These are phyloP conservation scores for Lordiphosa stackelbergi DNA, from an alignment of 1,140 invertebrate species.

Conservation along the genomic window DNA sequence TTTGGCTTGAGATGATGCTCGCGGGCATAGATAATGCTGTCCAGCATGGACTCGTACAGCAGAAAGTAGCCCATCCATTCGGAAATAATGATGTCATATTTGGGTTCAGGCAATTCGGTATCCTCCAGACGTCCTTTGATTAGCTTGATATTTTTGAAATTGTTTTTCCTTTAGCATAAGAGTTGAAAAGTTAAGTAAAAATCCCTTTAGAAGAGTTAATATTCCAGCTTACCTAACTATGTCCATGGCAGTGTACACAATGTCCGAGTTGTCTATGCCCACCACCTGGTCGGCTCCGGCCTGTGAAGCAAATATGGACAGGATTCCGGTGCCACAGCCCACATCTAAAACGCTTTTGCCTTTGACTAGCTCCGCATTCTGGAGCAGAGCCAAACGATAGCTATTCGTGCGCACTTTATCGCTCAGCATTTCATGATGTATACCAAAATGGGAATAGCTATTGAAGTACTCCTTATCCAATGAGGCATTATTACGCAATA, in stretches of 20 bases:
- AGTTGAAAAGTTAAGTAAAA: not conserved
- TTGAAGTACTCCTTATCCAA: constrained; percentile 92
- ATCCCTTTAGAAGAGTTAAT: not conserved
- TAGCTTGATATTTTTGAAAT: constrained; percentile 81
- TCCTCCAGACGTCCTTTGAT: constrained; percentile 93
- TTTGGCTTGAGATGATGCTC: constrained; percentile 88
- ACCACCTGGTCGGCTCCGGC: constrained; percentile 94
- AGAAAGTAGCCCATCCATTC: constrained; percentile 99
- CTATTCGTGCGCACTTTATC: constrained; percentile 91
- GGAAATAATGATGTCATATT: constrained; percentile 97
- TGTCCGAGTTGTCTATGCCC: constrained; percentile 93
- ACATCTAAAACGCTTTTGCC: constrained; percentile 94
- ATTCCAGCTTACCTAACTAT: constrained; percentile 80
- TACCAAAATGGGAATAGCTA: constrained; percentile 97
- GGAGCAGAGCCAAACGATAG: constrained; percentile 94
- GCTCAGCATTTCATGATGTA: constrained; percentile 96
- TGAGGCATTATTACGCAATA: constrained; percentile 63
- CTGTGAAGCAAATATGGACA: constrained; percentile 96
- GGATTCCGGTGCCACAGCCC: constrained; percentile 95
- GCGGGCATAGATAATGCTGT: constrained; percentile 93
- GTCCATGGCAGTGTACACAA: constrained; percentile 89
- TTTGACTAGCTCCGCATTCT: constrained; percentile 84
- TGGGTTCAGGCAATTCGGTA: constrained; percentile 85
- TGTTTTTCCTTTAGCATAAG: constrained; percentile 80
- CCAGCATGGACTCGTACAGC: constrained; percentile 98